A percentile compares a stretch with the other conserved stretches of the same genome.
Evolutionary conservation across 1,140 invertebrate genomes (phyloP).

Genomic region (Apolygus lucorum): DNA sequence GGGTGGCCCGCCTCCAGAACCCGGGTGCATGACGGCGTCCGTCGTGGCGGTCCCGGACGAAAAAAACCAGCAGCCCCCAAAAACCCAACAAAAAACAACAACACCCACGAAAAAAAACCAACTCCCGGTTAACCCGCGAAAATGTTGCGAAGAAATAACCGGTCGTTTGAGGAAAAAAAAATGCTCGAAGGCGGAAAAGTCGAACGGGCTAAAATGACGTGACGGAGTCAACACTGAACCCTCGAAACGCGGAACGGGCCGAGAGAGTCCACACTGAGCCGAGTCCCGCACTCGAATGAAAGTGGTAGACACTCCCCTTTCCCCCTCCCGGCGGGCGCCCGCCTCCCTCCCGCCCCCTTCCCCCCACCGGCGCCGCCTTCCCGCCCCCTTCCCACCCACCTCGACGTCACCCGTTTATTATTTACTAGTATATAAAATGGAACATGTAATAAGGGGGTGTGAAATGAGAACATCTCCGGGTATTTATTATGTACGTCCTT

Average conservation of each 20-base stretch:
- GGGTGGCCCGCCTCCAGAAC: conserved; percentile 27
- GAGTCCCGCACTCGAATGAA: conserved; percentile 25
- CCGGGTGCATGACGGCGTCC: conserved; percentile 17
- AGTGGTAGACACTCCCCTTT: conserved; percentile 18
- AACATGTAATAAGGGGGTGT: conserved; percentile 35
- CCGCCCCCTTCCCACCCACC: conserved; percentile 14
- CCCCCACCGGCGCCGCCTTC: conserved; percentile 14
- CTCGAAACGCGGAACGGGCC: too few species aligned
- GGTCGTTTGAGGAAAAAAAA: too few species aligned
- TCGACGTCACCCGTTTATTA: conserved; percentile 27
- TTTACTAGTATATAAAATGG: conserved; percentile 36
- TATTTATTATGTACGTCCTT: conserved; percentile 33
- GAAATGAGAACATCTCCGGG: conserved; percentile 33
- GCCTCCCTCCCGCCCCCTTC: conserved; percentile 23
- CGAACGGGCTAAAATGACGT: too few species aligned
- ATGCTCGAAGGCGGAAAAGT: too few species aligned
- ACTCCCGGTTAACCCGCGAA: too few species aligned
- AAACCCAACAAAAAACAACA: too few species aligned
- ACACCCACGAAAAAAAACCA: too few species aligned
- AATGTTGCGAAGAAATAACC: too few species aligned
- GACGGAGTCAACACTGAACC: too few species aligned
- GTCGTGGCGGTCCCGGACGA: too few species aligned
- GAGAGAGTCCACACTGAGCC: conserved; percentile 8
- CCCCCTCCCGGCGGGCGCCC: conserved; percentile 19
- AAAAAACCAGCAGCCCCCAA: too few species aligned